Percentiles rank a stretch among this genome's conserved stretches.
Conservation (phyloP, 2,888 invertebrate species). For the Caenorhabditis uteleia region DNA sequence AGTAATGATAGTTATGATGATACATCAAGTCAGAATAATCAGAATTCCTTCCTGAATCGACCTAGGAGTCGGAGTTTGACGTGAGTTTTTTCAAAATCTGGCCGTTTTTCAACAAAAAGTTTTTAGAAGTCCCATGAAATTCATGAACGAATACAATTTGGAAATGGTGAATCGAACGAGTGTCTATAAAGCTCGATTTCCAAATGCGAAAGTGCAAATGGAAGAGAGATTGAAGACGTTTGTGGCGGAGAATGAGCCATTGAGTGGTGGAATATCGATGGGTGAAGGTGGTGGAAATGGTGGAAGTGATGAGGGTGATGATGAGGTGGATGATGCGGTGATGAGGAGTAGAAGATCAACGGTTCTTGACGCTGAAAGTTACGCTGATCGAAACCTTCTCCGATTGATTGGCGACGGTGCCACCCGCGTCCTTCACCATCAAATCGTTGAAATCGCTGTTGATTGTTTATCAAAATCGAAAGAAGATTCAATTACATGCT, state of each 20-base stretch:
- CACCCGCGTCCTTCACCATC: conserved; percentile 92
- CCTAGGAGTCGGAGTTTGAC: conserved; percentile 93
- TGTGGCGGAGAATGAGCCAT: conserved; percentile 79
- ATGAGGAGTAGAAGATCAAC: conserved; percentile 40
- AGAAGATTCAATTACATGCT: conserved; percentile 90
- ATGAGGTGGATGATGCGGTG: conserved; percentile 22
- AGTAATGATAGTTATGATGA: conserved; percentile 80
- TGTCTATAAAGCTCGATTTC: conserved; percentile 92
- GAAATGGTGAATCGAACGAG: conserved; percentile 70
- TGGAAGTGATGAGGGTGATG: conserved; percentile 1
- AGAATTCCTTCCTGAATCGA: conserved; percentile 76
- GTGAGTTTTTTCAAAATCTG: conserved; percentile 75
- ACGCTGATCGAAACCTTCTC: conserved; percentile 58
- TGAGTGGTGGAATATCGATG: conserved; percentile 64
- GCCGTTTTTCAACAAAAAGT: background rate
- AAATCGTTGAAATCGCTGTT: conserved; percentile 81
- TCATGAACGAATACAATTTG: conserved; percentile 52
- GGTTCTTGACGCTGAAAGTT: conserved; percentile 50
- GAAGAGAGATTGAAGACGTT: conserved; percentile 85
- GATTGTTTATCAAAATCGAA: conserved; percentile 95
- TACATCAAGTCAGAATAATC: conserved; percentile 60
- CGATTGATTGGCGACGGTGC: conserved; percentile 73
- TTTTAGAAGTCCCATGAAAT: conserved; percentile 64
- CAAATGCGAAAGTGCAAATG: conserved; percentile 93
- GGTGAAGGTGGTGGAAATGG: conserved; percentile 11